These are phyloP conservation scores for Lasioglossum oenotherae DNA, from an alignment of 2,888 invertebrate species.

Conservation along the genomic window DNA sequence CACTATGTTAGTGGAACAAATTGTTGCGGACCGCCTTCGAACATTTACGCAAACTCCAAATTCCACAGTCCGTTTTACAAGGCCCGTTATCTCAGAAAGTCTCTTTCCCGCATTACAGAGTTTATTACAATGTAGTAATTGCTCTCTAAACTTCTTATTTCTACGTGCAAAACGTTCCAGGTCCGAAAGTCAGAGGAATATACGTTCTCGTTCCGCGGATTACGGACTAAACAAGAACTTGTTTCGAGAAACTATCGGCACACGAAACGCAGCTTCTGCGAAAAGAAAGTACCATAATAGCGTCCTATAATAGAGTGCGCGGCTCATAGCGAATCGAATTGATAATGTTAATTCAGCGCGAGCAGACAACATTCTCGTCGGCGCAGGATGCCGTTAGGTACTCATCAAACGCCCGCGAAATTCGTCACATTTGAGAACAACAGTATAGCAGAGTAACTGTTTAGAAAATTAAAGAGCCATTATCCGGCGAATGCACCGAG, in stretches of 20 bases:
- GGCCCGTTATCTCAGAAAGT: neutral
- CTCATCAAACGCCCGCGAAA: neutral
- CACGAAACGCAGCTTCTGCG: neutral
- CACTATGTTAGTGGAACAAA: constrained; percentile 19
- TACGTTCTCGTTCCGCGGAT: neutral
- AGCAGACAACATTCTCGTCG: neutral
- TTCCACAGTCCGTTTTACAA: neutral
- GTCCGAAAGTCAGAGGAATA: neutral
- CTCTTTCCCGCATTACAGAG: neutral
- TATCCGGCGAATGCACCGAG: neutral
- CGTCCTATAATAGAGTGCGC: neutral
- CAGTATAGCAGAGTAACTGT: constrained; percentile 1
- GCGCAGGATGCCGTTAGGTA: neutral
- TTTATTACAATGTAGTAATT: neutral
- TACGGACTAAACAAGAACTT: neutral
- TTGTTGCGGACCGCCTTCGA: neutral
- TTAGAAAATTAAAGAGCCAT: neutral
- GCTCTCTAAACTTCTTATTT: neutral
- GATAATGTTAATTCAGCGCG: neutral
- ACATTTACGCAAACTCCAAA: neutral
- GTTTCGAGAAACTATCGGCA: neutral
- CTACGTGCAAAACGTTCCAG: neutral
- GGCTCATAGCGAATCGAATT: constrained; percentile 4
- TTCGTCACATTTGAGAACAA: neutral
- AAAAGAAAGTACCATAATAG: constrained; percentile 1